phyloP scores from a whole-genome alignment of 2,888 invertebrate genomes.

The Macroteleia sp. region DNA sequence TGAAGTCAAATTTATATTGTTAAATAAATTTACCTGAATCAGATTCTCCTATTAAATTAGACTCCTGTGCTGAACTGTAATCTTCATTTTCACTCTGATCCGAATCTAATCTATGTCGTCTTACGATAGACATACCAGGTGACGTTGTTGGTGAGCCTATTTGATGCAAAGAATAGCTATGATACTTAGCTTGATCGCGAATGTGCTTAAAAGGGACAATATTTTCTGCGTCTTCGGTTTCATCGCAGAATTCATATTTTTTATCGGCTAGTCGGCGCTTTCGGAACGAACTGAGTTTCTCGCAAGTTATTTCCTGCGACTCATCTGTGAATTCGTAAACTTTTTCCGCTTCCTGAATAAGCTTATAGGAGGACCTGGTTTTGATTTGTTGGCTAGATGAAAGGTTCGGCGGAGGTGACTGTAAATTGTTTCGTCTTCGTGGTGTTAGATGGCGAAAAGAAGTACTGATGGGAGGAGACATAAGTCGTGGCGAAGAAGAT shows the following conservation, averaged over 20 bases:
- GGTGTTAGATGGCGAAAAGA: conserved; percentile 76
- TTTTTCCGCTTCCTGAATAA: conserved; percentile 86
- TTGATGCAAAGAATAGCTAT: conserved; percentile 76
- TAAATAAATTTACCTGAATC: conserved; percentile 78
- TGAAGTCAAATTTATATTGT: too few species aligned
- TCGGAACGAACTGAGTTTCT: too few species aligned
- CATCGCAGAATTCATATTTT: conserved; percentile 95
- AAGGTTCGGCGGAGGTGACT: conserved; percentile 77
- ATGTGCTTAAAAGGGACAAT: conserved; percentile 85
- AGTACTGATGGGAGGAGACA: conserved; percentile 79
- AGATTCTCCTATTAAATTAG: conserved; percentile 71
- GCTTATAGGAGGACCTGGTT: conserved; percentile 78
- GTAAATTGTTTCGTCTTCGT: conserved; percentile 75
- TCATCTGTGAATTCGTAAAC: too few species aligned
- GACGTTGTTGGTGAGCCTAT: conserved; percentile 77
- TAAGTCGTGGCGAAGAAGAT: conserved; percentile 78
- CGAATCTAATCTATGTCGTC: conserved; percentile 76
- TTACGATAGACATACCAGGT: conserved; percentile 76
- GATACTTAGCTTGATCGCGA: conserved; percentile 79
- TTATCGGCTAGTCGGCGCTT: too few species aligned
- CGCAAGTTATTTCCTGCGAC: too few species aligned
- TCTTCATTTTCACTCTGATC: conserved; percentile 81
- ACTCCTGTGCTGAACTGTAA: conserved; percentile 80
- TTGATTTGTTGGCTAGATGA: conserved; percentile 71
- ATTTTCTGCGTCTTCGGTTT: conserved; percentile 87